A percentile compares a stretch with the other conserved stretches of the same genome.
Evolutionary conservation across 2,113 vertebrate genomes (phyloP).

Genomic region (Progne subis): DNA sequence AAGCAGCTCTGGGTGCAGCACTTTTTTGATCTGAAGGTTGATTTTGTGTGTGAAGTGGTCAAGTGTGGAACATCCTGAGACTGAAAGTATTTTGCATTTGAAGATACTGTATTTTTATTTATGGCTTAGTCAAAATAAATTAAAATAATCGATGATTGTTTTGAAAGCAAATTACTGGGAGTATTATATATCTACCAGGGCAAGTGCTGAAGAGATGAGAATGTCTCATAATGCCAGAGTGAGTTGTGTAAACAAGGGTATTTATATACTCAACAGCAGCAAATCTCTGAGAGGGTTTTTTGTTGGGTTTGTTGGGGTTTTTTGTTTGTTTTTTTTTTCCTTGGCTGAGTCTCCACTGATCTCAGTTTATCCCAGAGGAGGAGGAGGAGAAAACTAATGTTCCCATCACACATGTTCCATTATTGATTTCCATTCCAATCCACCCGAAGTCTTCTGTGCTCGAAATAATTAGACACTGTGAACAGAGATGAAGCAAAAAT

Average conservation of each 20-base stretch:
- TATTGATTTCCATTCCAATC: slow-evolving; percentile 59
- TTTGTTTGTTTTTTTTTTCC: not conserved
- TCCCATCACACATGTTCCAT: slow-evolving; percentile 19
- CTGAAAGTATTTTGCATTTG: not conserved
- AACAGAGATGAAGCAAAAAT: slow-evolving; percentile 70
- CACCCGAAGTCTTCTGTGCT: slow-evolving; percentile 39
- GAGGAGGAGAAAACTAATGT: slow-evolving; percentile 33
- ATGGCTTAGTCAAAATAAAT: slow-evolving; percentile 34
- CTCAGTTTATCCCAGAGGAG: not conserved
- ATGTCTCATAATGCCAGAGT: not conserved
- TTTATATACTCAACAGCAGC: slow-evolving; percentile 1
- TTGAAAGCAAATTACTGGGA: slow-evolving; percentile 25
- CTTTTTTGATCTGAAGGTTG: not conserved
- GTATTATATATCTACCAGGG: not conserved
- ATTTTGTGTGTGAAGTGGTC: not conserved
- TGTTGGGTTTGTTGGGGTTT: not conserved
- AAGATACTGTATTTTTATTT: slow-evolving; percentile 24
- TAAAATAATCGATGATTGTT: slow-evolving; percentile 15
- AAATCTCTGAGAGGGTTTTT: not conserved
- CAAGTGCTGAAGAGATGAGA: slow-evolving; percentile 3
- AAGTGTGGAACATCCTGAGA: not conserved
- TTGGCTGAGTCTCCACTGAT: not conserved
- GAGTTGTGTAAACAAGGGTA: not conserved
- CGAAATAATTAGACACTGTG: slow-evolving; percentile 67
- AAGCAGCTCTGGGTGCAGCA: not conserved